These are phyloP conservation scores for Lepas anatifera DNA, from an alignment of 2,888 invertebrate genomes.

Conservation along the genomic window DNA sequence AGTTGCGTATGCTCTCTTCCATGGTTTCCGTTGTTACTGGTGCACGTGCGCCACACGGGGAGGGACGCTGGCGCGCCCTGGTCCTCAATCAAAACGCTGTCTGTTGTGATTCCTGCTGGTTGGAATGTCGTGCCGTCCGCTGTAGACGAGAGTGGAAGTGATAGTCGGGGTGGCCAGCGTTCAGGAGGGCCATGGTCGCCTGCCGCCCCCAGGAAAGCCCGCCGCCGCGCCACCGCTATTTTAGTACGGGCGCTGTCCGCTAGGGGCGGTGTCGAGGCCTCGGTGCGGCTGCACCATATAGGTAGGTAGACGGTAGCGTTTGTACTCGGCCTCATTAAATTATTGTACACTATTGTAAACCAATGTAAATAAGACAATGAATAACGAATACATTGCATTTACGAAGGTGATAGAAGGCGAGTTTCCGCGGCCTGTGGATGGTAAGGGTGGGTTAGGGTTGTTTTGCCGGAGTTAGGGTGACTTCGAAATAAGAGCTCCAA, in stretches of 20 bases:
- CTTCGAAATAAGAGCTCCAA: too few relatives aligned
- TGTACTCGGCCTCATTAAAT: slow-evolving; percentile 6
- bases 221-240: background rate
- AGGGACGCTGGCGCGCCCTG: too few relatives aligned
- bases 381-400: slow-evolving; percentile 10
- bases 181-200: background rate
- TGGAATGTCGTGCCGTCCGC: too few relatives aligned
- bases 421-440: too few relatives aligned
- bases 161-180: too few relatives aligned
- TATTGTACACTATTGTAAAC: slow-evolving; percentile 10
- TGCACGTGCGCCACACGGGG: too few relatives aligned
- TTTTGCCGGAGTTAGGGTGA: too few relatives aligned
- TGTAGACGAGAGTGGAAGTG: too few relatives aligned
- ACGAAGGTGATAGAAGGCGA: background rate
- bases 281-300: background rate
- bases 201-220: background rate
- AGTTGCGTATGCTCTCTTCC: background rate
- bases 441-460: too few relatives aligned
- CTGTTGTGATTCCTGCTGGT: background rate
- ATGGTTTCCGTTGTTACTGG: too few relatives aligned
- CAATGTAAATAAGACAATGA: slow-evolving; percentile 10
- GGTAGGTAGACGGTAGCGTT: background rate
- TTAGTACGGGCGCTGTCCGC: background rate
- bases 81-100: background rate
- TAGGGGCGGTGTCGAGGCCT: background rate